Base-by-base conservation (phyloP, 2,888 invertebrate genomes). In the Chloroclystis v-ata region DNA sequence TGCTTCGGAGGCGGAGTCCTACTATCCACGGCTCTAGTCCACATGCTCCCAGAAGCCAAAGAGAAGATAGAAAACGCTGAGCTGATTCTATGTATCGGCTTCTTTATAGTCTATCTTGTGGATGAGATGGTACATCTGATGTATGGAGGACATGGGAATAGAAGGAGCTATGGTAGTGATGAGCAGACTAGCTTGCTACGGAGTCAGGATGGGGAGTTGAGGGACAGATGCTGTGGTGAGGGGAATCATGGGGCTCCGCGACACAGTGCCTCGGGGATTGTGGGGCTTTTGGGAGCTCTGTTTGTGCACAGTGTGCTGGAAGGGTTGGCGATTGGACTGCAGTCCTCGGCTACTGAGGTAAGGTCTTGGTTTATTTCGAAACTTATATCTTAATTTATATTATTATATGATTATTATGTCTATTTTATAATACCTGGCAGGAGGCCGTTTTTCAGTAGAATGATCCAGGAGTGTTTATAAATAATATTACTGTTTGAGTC, bases 1-100 rank as follows among this genome's bases (percentile, higher is more conserved):
- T 95, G 94, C 67, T 94, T 94, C 63, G 95, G 95, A 2, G 95
- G 93, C 4, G 95, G 95, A 1, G 93, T 95, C 13, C 85, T 95
- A 3, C 76, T 95, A 3, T 91, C 94, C 0, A 95, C 95, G 0
- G 91, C 94, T 0, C 58, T 95, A 25, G 88, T 94, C 11, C 95
- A 95, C 75, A 94, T 95, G 87, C 78, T 95, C 3, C 94, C 94
- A n/a, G 95, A 95, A 85, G 91, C 93, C 14, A 87, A 93, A 41
- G 89, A 91, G 49, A 78, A 82, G 47, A 71, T 92, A 0, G 70
- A 89, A 28, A 89, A 90, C 57, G 89, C 92, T 0, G 94, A 94
- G 69, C 69, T 94, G 1, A 75, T 91, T 16, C 82, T 94, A 38
- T 92, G 93, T 50, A 68, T 81, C 2, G 94, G 94, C 0, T 94